Evolutionary conservation across 2,797 vertebrate genomes (phyloP).

Genomic region (Gephyroberyx darwinii): DNA sequence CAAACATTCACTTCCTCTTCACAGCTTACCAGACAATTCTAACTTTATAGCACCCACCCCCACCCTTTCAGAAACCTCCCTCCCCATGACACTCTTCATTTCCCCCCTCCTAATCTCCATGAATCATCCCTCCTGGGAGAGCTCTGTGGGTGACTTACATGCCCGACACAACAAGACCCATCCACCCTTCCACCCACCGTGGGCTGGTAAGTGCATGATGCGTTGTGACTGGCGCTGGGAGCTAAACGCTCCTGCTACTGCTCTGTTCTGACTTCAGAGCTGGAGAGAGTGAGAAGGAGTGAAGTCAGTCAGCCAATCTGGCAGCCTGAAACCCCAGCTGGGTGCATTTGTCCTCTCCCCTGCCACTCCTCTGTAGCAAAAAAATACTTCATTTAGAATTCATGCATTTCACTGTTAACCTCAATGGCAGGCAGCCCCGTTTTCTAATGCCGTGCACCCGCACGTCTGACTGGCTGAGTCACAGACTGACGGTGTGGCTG

Average conservation of each 20-base stretch:
- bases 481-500: slow-evolving; percentile 30
- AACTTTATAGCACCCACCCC: slow-evolving; percentile 13
- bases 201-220: slow-evolving; percentile 63
- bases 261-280: slow-evolving; percentile 45
- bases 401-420: slow-evolving; percentile 58
- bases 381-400: slow-evolving; percentile 67
- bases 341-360: slow-evolving; percentile 52
- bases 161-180: slow-evolving; percentile 46
- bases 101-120: neutral
- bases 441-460: slow-evolving; percentile 18
- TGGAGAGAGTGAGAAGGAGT: slow-evolving; percentile 36
- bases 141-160: slow-evolving; percentile 60
- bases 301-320: slow-evolving; percentile 61
- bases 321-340: slow-evolving; percentile 59
- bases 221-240: slow-evolving; percentile 60
- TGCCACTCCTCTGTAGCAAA: slow-evolving; percentile 45
- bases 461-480: slow-evolving; percentile 31
- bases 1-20: slow-evolving; percentile 7
- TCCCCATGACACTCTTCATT: slow-evolving; percentile 16
- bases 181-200: slow-evolving; percentile 35
- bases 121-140: slow-evolving; percentile 32
- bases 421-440: slow-evolving; percentile 48
- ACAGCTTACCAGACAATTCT: slow-evolving; percentile 14
- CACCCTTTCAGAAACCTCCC: slow-evolving; percentile 8
- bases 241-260: slow-evolving; percentile 47